A percentile compares a stretch with the other conserved stretches of the same genome.
Conservation (phyloP, 2,113 vertebrate species). For the Mormyrus lacerda region DNA sequence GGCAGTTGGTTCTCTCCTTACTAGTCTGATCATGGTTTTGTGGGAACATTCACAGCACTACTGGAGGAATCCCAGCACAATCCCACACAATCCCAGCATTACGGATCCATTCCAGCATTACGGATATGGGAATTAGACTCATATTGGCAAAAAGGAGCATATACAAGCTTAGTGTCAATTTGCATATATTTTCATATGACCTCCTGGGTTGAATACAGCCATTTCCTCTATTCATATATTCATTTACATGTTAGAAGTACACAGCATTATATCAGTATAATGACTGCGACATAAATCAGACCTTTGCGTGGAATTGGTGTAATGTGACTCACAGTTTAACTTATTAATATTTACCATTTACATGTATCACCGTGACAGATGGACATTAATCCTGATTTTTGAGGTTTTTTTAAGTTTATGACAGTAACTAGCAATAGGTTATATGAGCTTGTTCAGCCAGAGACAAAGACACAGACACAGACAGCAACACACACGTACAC, state of each 20-base stretch:
- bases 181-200: not conserved
- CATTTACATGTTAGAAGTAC: not conserved
- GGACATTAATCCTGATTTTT: not conserved
- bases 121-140: not conserved
- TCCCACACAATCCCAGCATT: no score
- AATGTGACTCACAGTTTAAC: not conserved
- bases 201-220: not conserved
- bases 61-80: no score
- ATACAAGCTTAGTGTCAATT: not conserved
- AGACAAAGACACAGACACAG: not conserved
- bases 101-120: not conserved
- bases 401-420: constrained; percentile 50
- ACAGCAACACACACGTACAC: constrained; percentile 28
- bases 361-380: not conserved
- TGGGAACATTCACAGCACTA: not conserved
- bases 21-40: not conserved
- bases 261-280: not conserved
- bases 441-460: not conserved
- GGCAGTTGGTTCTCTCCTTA: not conserved
- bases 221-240: not conserved
- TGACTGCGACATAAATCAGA: not conserved
- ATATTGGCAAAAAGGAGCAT: not conserved
- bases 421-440: constrained; percentile 28
- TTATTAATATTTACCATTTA: not conserved
- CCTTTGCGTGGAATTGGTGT: not conserved